Evolutionary conservation across 2,888 invertebrate genomes (phyloP).

Genomic region (Drosophila incognita): DNA sequence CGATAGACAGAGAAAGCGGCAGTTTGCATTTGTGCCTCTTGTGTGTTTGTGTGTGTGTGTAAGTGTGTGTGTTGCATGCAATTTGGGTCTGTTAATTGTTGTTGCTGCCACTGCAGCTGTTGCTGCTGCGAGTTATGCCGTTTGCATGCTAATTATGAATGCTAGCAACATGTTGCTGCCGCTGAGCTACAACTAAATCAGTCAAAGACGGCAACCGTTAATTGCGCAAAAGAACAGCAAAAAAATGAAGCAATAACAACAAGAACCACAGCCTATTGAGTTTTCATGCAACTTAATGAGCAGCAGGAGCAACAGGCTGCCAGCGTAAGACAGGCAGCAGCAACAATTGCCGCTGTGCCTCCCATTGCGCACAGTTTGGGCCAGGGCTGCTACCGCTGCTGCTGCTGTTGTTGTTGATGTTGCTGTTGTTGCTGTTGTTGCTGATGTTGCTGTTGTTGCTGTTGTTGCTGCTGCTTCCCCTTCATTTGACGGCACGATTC

Average conservation of each 20-base stretch:
- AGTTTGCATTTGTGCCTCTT: slow-evolving; percentile 6
- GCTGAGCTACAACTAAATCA: slow-evolving; percentile 76
- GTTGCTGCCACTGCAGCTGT: slow-evolving; percentile 46
- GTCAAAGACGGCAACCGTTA: slow-evolving; percentile 66
- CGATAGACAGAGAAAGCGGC: slow-evolving; percentile 43
- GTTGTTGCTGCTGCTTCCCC: slow-evolving; percentile 12
- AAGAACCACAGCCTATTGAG: slow-evolving; percentile 61
- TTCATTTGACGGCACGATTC: slow-evolving; percentile 61
- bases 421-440: neutral
- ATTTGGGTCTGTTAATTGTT: slow-evolving; percentile 80
- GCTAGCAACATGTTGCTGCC: slow-evolving; percentile 64
- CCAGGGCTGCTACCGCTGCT: slow-evolving; percentile 34
- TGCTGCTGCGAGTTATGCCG: slow-evolving; percentile 73
- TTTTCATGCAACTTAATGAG: slow-evolving; percentile 79
- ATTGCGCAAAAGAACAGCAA: slow-evolving; percentile 40
- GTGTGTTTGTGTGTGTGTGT: slow-evolving; percentile 4
- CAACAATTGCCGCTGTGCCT: slow-evolving; percentile 60
- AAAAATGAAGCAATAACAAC: slow-evolving; percentile 5
- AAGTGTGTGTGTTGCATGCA: slow-evolving; percentile 66
- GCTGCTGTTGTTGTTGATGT: slow-evolving; percentile 1
- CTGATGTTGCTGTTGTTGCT: neutral
- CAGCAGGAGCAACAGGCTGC: slow-evolving; percentile 61
- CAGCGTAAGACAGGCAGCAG: slow-evolving; percentile 55
- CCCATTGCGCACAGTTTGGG: slow-evolving; percentile 72
- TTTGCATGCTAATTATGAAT: slow-evolving; percentile 77